A percentile compares a stretch with the other conserved stretches of the same genome.
Conservation (phyloP, 2,113 vertebrate species). For the Poeciliopsis retropinna region DNA sequence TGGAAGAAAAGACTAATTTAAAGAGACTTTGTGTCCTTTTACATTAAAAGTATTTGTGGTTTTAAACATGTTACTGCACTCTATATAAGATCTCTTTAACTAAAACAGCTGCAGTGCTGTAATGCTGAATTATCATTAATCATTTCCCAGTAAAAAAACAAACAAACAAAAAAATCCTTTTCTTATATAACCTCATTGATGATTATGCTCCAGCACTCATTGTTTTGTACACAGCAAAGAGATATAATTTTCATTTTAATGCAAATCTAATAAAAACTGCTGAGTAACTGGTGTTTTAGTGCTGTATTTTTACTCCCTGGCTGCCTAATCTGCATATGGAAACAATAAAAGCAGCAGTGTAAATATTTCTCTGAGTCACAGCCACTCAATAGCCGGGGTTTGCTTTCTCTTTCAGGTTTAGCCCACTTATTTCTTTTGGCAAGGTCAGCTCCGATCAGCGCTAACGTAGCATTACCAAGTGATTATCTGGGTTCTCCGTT, state of each 20-base stretch:
- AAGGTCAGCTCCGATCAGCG: conserved; percentile 67
- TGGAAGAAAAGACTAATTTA: too few relatives aligned
- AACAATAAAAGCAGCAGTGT: conserved; percentile 59
- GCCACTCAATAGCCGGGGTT: conserved; percentile 44
- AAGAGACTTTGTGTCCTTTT: too few relatives aligned
- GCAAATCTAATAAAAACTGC: conserved; percentile 54
- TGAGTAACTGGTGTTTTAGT: conserved; percentile 56
- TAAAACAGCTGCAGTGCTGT: not conserved
- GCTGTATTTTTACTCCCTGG: conserved; percentile 60
- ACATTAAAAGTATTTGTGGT: too few relatives aligned
- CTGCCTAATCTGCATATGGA: conserved; percentile 66
- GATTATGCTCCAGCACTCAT: conserved; percentile 9
- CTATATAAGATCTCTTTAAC: too few relatives aligned
- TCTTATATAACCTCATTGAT: conserved; percentile 7
- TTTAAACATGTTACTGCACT: too few relatives aligned
- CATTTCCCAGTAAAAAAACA: not conserved
- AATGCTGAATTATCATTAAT: not conserved
- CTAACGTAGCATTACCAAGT: conserved; percentile 63
- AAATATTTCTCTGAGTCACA: conserved; percentile 68
- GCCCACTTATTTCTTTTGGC: conserved; percentile 59
- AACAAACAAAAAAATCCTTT: not conserved
- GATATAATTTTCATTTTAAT: conserved; percentile 41
- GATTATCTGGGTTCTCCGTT: conserved; percentile 50
- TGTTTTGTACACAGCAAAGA: conserved; percentile 26
- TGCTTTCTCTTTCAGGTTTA: conserved; percentile 48